A percentile compares a stretch with the other conserved stretches of the same genome.
Evolutionary conservation across 2,113 vertebrate genomes (phyloP).

Genomic region (Balaenoptera acutorostrata): DNA sequence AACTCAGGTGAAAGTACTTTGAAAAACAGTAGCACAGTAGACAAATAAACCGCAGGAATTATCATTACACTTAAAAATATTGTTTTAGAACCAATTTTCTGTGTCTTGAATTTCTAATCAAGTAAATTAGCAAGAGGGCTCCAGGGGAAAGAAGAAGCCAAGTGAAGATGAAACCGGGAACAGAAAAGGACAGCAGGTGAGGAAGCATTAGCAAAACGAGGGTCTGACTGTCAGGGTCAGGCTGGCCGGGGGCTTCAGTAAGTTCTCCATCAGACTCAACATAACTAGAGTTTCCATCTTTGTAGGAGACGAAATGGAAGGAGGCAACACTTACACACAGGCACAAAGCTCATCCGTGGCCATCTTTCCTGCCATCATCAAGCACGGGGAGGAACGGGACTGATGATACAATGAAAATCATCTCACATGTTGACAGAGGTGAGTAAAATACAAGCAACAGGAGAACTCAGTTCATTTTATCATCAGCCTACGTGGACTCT

Average conservation of each 20-base stretch:
- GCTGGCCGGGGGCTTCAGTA: not conserved
- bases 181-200: not conserved
- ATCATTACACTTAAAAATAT: not conserved
- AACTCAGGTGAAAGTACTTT: not conserved
- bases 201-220: not conserved
- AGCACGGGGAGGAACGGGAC: not conserved
- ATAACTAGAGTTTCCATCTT: not conserved
- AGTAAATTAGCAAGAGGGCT: not conserved
- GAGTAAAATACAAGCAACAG: not conserved
- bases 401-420: not conserved
- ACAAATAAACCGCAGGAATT: not conserved
- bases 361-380: not conserved
- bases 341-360: fast-evolving
- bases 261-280: not conserved
- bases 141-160: not conserved
- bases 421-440: not conserved
- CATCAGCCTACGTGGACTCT: not conserved
- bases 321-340: not conserved
- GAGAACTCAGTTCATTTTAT: not conserved
- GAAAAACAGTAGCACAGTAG: not conserved
- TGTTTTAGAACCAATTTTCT: not conserved
- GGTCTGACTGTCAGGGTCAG: not conserved
- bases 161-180: not conserved
- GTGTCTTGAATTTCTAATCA: not conserved
- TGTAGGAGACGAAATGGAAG: not conserved